Evolutionary conservation across 2,888 invertebrate species (phyloP).

Genomic region (Sussaba pulchella): DNA sequence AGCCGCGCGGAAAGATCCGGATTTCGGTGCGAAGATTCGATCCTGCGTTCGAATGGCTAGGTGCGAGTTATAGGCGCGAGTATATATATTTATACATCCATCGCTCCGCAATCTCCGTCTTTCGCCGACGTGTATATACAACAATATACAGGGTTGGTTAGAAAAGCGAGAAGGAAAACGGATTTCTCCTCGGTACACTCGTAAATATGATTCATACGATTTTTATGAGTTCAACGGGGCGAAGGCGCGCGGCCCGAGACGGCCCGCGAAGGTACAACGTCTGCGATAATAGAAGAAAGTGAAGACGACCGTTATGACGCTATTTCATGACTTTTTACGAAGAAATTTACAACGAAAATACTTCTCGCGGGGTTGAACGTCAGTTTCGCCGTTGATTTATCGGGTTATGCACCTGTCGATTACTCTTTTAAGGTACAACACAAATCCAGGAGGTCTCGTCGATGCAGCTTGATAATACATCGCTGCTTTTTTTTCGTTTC

Average conservation of each 20-base stretch:
- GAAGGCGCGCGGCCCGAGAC: neutral
- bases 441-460: neutral
- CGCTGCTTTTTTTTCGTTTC: too few species aligned
- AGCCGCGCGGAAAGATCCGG: conserved; percentile 9
- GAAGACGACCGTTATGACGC: neutral
- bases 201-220: conserved; percentile 74
- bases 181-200: conserved; percentile 53
- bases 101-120: too few species aligned
- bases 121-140: conserved; percentile 12
- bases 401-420: neutral
- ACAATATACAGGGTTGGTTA: conserved; percentile 16
- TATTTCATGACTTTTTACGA: conserved; percentile 63
- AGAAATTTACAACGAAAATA: conserved; percentile 69
- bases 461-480: neutral
- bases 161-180: conserved; percentile 35
- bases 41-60: too few species aligned
- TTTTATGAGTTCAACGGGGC: conserved; percentile 66
- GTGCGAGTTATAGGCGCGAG: too few species aligned
- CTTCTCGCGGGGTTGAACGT: conserved; percentile 1
- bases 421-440: neutral
- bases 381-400: neutral
- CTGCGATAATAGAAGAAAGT: neutral
- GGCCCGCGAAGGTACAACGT: neutral
- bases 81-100: too few species aligned
- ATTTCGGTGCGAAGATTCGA: conserved; percentile 39